phyloP scores from a whole-genome alignment of 1,140 invertebrate species.

The Pseudomyrmex pallidus region DNA sequence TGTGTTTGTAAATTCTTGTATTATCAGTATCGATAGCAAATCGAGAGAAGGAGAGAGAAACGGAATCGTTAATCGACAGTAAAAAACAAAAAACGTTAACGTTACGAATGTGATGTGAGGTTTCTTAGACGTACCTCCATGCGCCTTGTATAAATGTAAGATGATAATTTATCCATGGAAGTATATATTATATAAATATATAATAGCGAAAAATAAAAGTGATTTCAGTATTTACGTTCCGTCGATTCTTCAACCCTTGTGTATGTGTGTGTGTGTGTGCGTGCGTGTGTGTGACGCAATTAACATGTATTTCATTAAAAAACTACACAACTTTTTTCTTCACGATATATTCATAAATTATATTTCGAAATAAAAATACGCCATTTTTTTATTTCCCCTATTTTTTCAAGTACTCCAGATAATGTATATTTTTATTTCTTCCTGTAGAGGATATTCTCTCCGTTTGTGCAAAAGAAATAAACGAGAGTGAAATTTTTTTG shows the following conservation, averaged over 20 bases:
- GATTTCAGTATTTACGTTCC: constrained; percentile 83
- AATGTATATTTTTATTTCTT: too few relatives aligned
- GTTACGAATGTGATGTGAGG: constrained; percentile 45
- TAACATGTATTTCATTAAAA: too few relatives aligned
- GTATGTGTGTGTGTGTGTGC: too few relatives aligned
- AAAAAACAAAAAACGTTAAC: constrained; percentile 4
- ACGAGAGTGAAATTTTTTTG: too few relatives aligned
- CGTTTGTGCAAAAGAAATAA: too few relatives aligned
- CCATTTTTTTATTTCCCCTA: too few relatives aligned
- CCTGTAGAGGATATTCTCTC: too few relatives aligned
- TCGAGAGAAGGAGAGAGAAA: constrained; percentile 1
- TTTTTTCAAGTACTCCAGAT: too few relatives aligned
- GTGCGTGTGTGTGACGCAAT: too few relatives aligned
- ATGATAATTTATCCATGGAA: constrained; percentile 85
- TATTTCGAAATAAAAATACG: too few relatives aligned
- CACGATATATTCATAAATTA: too few relatives aligned
- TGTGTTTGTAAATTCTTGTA: constrained; percentile 77
- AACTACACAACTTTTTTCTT: too few relatives aligned
- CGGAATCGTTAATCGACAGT: constrained; percentile 33
- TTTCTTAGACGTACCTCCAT: constrained; percentile 77
- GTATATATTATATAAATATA: constrained; percentile 65
- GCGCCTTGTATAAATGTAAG: constrained; percentile 84
- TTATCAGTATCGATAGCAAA: constrained; percentile 45
- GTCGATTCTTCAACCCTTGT: constrained; percentile 34
- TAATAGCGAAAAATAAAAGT: constrained; percentile 83